A percentile compares a stretch with the other conserved stretches of the same genome.
phyloP scores from a whole-genome alignment of 2,797 vertebrate species.

The Coracias cyanogaster region DNA sequence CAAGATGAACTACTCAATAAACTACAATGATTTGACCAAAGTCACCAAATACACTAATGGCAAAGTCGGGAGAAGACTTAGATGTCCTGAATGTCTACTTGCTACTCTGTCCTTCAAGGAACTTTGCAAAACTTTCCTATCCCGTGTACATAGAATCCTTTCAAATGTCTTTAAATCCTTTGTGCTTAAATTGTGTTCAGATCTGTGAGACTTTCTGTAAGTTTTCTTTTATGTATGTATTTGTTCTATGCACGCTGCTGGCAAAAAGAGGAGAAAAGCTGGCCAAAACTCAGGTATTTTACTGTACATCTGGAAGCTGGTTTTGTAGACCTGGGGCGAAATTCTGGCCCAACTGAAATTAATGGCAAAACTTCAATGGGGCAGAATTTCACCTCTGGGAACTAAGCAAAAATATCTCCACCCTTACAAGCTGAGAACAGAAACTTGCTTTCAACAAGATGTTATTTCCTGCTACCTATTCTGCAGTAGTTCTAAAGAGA shows the following conservation, averaged over 20 bases:
- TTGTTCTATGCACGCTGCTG: conserved; percentile 9
- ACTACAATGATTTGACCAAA: neutral
- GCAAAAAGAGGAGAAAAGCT: neutral
- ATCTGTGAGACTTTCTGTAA: neutral
- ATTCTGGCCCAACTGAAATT: conserved; percentile 38
- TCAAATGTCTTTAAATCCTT: neutral
- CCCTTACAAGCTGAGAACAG: conserved; percentile 40
- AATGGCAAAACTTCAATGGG: conserved; percentile 45
- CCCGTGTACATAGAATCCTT: neutral
- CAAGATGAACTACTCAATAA: neutral
- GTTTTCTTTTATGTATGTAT: neutral
- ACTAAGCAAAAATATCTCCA: conserved; percentile 21
- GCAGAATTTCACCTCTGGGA: conserved; percentile 58
- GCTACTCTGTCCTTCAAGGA: neutral
- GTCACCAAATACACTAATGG: neutral
- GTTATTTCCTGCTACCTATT: conserved; percentile 20
- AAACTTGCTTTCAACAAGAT: conserved; percentile 40
- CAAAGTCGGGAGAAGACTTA: neutral
- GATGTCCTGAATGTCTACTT: neutral
- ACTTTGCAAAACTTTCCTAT: neutral
- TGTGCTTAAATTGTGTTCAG: neutral
- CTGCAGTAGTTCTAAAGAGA: neutral
- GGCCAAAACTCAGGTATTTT: conserved; percentile 59
- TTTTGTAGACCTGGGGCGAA: conserved; percentile 27
- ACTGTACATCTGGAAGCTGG: conserved; percentile 45